Evolutionary conservation across 2,888 invertebrate genomes (phyloP).

Genomic region (Agrilus cyanescens): DNA sequence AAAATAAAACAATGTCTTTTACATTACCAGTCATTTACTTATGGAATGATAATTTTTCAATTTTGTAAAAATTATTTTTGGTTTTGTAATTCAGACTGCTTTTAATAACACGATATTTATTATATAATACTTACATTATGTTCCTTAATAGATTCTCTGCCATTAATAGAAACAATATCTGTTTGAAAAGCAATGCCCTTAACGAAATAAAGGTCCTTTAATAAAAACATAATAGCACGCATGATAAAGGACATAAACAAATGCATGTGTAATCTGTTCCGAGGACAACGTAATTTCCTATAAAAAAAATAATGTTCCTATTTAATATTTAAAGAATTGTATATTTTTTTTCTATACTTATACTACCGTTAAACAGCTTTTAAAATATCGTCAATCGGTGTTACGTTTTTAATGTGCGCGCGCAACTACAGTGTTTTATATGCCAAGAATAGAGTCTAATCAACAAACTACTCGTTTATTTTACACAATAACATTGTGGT

Average conservation of each 20-base stretch:
- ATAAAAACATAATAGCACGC: conserved; percentile 44
- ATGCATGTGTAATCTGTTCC: conserved; percentile 55
- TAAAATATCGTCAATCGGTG: no score
- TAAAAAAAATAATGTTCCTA: conserved; percentile 15
- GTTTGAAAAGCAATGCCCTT: conserved; percentile 37
- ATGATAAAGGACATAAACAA: conserved; percentile 53
- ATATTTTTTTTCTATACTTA: no score
- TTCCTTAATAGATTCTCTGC: conserved; percentile 29
- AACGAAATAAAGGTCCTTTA: conserved; percentile 45
- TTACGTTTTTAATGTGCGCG: no score
- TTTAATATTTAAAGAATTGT: no score
- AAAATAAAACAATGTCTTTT: no score
- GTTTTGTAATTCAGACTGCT: conserved; percentile 1
- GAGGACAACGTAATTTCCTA: conserved; percentile 51
- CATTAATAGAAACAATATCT: conserved; percentile 31
- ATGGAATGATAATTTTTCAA: neutral
- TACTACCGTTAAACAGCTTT: no score
- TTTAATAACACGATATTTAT: no score
- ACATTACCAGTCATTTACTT: no score
- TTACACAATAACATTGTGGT: no score
- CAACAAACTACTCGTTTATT: no score
- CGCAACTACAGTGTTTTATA: no score
- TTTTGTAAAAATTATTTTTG: neutral
- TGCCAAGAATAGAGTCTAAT: no score
- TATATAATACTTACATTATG: conserved; percentile 32